These are phyloP conservation scores for Lysandra coridon DNA, from an alignment of 2,888 invertebrate genomes.

Conservation along the genomic window DNA sequence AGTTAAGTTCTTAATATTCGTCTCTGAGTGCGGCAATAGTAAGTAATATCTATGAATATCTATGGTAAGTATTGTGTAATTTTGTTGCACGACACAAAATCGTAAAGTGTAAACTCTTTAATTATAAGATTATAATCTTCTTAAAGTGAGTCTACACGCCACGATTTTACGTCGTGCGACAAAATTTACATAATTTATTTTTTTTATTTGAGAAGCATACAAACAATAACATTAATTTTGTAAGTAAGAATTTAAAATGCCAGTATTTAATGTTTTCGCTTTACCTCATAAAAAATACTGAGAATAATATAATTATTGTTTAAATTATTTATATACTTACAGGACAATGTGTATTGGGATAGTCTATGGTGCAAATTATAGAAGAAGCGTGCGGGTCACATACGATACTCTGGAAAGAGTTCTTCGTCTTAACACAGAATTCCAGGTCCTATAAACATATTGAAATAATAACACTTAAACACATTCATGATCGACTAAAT, in stretches of 20 bases:
- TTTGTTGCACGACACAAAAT: too few relatives aligned
- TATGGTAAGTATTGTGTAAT: too few relatives aligned
- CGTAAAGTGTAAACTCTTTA: too few relatives aligned
- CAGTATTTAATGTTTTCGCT: too few relatives aligned
- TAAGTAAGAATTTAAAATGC: too few relatives aligned
- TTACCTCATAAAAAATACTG: too few relatives aligned
- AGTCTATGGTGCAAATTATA: constrained; percentile 15
- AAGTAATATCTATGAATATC: too few relatives aligned
- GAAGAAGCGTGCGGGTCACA: constrained; percentile 6
- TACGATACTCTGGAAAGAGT: constrained; percentile 12
- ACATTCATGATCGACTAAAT: not conserved
- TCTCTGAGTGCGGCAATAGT: too few relatives aligned
- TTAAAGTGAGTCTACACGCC: not conserved
- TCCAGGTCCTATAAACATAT: constrained; percentile 16
- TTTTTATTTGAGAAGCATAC: not conserved
- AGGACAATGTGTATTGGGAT: constrained; percentile 27
- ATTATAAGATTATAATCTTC: not conserved
- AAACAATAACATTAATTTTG: not conserved
- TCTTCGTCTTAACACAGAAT: constrained; percentile 15
- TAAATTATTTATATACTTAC: constrained; percentile 32
- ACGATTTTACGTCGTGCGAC: not conserved
- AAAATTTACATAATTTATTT: not conserved
- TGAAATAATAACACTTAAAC: not conserved
- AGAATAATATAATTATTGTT: too few relatives aligned
- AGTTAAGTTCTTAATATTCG: too few relatives aligned